Conservation (phyloP, 2,797 vertebrate species). For the Muscicapa comitata region DNA sequence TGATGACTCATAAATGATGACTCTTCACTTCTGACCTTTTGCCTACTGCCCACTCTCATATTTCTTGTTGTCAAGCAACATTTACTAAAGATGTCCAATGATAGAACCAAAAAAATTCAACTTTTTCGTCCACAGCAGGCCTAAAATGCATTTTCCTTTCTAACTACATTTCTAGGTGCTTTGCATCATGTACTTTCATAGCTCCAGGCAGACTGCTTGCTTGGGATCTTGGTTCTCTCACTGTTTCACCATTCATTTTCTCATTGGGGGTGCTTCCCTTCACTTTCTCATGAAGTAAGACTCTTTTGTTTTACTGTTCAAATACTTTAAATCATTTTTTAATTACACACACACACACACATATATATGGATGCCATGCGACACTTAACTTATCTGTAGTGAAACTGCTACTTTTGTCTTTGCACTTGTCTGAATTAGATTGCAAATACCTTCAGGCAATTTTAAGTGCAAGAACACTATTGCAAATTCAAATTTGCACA, state of each 20-base stretch:
- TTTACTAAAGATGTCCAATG: background rate
- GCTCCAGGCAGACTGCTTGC: background rate
- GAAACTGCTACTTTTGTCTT: background rate
- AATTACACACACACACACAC: background rate
- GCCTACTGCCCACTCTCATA: background rate
- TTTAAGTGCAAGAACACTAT: background rate
- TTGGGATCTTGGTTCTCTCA: background rate
- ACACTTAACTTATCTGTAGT: background rate
- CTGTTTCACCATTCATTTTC: background rate
- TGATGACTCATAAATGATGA: background rate
- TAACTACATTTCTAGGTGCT: background rate
- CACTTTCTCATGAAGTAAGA: background rate
- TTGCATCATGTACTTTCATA: background rate
- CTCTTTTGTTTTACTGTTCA: background rate
- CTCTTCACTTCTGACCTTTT: background rate
- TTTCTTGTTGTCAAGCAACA: background rate
- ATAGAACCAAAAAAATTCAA: background rate
- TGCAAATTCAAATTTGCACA: background rate
- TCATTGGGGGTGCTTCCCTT: background rate
- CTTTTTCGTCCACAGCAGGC: background rate
- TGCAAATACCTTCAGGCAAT: background rate
- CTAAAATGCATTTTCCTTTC: background rate
- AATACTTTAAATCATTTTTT: background rate
- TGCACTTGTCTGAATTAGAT: background rate
- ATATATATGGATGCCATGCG: accelerated